phyloP scores from a whole-genome alignment of 2,113 vertebrate genomes.

The Coreoperca whiteheadi region DNA sequence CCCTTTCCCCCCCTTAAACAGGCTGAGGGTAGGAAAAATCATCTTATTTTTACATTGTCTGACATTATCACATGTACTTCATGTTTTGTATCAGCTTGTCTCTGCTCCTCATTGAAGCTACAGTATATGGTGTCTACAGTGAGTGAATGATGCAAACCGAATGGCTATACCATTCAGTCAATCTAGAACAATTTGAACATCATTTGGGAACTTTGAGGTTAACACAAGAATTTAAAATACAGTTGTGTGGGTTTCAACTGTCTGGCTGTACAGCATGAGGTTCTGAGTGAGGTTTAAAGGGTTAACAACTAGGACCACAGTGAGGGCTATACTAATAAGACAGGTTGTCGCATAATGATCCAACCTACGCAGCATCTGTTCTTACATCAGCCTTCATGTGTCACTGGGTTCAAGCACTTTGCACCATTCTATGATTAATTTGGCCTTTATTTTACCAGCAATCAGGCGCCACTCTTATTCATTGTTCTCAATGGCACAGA shows the following conservation, averaged over 20 bases:
- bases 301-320: not conserved
- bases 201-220: not conserved
- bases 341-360: not conserved
- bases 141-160: not conserved
- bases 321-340: not conserved
- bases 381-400: conserved; percentile 14
- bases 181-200: not conserved
- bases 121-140: not conserved
- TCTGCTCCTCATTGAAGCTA: not conserved
- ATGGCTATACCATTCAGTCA: not conserved
- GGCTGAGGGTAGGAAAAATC: not conserved
- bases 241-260: not conserved
- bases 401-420: not conserved
- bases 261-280: not conserved
- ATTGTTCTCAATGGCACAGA: not conserved
- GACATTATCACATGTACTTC: not conserved
- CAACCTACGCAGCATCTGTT: conserved; percentile 14
- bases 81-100: not conserved
- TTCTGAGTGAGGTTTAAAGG: conserved; percentile 2
- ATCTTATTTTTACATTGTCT: not conserved
- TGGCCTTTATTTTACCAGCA: not conserved
- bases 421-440: not conserved
- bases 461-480: not conserved
- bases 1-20: not conserved
- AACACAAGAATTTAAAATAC: not conserved